These are phyloP conservation scores for Anabacerthia variegaticeps DNA, from an alignment of 2,797 vertebrate species.

Conservation along the genomic window DNA sequence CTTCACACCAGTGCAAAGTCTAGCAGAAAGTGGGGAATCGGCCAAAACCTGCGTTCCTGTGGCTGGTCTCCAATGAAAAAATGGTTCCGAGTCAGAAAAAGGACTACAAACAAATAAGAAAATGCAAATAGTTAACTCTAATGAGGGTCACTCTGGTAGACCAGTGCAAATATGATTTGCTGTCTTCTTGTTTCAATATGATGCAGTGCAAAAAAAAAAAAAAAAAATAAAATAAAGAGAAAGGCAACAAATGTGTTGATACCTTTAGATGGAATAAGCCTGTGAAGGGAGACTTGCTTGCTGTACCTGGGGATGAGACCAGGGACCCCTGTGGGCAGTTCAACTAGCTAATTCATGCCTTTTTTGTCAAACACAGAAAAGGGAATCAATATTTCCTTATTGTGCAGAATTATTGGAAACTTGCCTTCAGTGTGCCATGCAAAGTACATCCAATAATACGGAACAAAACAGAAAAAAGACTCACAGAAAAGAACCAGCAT, in stretches of 20 bases:
- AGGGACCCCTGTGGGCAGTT: not conserved
- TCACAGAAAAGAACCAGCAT: not conserved
- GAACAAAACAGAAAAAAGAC: not conserved
- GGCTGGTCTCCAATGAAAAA: slow-evolving; percentile 19
- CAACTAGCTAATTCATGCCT: not conserved
- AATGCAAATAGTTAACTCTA: not conserved
- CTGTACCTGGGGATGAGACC: not conserved
- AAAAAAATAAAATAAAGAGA: not conserved
- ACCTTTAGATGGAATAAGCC: not conserved
- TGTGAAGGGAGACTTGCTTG: not conserved
- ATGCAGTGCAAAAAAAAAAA: not conserved
- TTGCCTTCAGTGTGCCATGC: not conserved
- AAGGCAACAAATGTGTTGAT: not conserved
- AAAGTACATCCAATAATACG: not conserved
- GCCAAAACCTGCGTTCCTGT: slow-evolving; percentile 38
- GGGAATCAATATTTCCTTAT: not conserved
- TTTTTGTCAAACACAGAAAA: not conserved
- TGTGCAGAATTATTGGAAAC: not conserved
- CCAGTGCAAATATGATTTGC: not conserved
- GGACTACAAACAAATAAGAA: not conserved
- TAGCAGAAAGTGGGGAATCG: not conserved
- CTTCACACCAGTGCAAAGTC: slow-evolving; percentile 13
- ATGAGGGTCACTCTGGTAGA: not conserved
- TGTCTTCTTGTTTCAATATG: not conserved
- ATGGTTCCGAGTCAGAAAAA: slow-evolving; percentile 1